Conservation (phyloP, 2,888 invertebrate species). For the Amblyjoppa fuscipennis region DNA sequence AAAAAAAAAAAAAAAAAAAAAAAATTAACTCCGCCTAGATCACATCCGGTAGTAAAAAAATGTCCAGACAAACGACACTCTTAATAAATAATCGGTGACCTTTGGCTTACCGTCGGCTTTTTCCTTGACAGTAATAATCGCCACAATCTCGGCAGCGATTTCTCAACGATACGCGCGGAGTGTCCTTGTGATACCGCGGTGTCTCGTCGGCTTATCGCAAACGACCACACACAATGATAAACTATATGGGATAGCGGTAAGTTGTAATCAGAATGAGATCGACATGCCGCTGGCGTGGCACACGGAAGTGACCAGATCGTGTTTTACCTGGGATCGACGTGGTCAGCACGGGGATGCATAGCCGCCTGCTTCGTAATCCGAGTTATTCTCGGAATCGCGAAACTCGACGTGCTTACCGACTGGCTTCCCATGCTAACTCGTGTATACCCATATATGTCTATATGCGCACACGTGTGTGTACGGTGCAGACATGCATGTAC, state of each 20-base stretch:
- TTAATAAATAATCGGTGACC: neutral
- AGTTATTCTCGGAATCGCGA: conserved; percentile 57
- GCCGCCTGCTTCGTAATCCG: conserved; percentile 51
- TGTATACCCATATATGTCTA: neutral
- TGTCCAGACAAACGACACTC: neutral
- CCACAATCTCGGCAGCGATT: neutral
- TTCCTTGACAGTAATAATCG: neutral
- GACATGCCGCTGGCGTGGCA: conserved; percentile 42
- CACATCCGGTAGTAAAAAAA: neutral
- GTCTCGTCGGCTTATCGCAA: conserved; percentile 26
- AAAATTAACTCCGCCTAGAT: too few species aligned
- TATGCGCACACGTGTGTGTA: neutral
- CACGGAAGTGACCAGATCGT: conserved; percentile 61
- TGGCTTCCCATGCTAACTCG: conserved; percentile 19
- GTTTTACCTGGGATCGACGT: conserved; percentile 62
- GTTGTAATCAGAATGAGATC: conserved; percentile 31
- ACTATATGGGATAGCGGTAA: conserved; percentile 14
- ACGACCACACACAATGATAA: conserved; percentile 24
- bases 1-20: too few species aligned
- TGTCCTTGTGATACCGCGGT: conserved; percentile 31
- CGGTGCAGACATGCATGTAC: neutral
- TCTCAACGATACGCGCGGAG: neutral
- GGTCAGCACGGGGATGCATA: conserved; percentile 50
- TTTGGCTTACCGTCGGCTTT: neutral
- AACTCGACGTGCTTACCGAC: conserved; percentile 27